Base-by-base conservation (phyloP, 2,888 invertebrate genomes). In the Drosophila greeni region DNA sequence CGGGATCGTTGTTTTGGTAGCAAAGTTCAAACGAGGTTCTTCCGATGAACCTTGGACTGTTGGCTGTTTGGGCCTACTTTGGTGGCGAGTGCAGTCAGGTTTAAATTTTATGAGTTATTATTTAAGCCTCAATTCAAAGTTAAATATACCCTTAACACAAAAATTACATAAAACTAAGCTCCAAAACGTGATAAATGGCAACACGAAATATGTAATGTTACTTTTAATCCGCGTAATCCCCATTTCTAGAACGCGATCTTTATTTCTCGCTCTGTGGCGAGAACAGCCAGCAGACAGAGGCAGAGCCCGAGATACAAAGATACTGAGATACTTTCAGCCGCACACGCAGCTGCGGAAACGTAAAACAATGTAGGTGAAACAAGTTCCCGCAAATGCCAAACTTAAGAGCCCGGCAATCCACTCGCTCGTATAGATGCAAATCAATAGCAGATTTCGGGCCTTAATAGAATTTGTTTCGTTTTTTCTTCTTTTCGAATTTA, bases 331-430 rank as follows among this genome's bases (percentile, higher is more conserved):
- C 61, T 72, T 66, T 58, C 58, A 66, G 74, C 77, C 77, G 72
- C 80, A 80, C 80, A 77, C 80, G 78, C 81, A 80, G 80, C 77
- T 79, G 74, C 80, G 78, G 78, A 80, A 78, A 78, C 73, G 73
- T 68, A 74, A 72, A 73, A 68, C 69, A 77, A 80, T 79, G 79
- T 79, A 81, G 81, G 79, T 81, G 79, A 79, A 79, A 79, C 79
- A 74, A 79, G 79, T 79, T 79, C 65, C 68, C 64, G 76, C 67
- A 73, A 74, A 70, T 73, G 66, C 60, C 73, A 70, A 65, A 72
- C 67, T 76, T 69, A 72, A 79, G 75, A 76, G 75, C 77, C 54
- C 64, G 66, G 59, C 73, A 59, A 71, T 52, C 60, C 45, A 60
- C 59, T 43, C 51, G 59, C 61, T 49, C 60, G 60, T 65, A 75